Evolutionary conservation across 2,888 invertebrate species (phyloP).

Genomic region (Poecilobothrus nobilitatus): DNA sequence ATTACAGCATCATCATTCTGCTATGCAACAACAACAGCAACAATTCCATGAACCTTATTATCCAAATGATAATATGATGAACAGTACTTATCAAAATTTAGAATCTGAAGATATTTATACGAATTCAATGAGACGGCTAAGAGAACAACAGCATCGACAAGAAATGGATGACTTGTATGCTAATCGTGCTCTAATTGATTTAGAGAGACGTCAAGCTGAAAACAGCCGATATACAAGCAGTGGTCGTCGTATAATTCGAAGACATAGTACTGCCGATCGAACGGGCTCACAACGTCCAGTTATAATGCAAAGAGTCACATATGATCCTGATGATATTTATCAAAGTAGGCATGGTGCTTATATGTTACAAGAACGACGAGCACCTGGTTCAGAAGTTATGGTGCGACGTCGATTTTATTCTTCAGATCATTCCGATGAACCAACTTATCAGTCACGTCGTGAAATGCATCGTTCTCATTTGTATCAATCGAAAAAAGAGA

Average conservation of each 20-base stretch:
- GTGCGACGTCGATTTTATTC: conserved; percentile 38
- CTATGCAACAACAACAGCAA: conserved; percentile 10
- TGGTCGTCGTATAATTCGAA: conserved; percentile 35
- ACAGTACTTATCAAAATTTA: conserved; percentile 41
- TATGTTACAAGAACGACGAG: conserved; percentile 35
- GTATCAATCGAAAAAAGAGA: conserved; percentile 41
- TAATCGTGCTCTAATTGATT: conserved; percentile 42
- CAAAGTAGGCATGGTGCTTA: conserved; percentile 39
- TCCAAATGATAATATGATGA: conserved; percentile 32
- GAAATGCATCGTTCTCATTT: conserved; percentile 41
- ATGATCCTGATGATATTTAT: conserved; percentile 34
- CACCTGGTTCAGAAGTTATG: conserved; percentile 41
- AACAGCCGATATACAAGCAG: conserved; percentile 26
- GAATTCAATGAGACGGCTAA: conserved; percentile 30
- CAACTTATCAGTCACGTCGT: conserved; percentile 39
- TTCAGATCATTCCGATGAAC: conserved; percentile 32
- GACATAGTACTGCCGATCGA: conserved; percentile 43
- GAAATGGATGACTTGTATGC: conserved; percentile 41
- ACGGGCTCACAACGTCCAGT: conserved; percentile 28
- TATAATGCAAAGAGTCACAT: conserved; percentile 23
- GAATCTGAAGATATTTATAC: conserved; percentile 42
- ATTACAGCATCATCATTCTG: conserved; percentile 2
- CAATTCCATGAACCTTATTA: conserved; percentile 22
- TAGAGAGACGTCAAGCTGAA: conserved; percentile 39
- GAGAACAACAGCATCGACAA: conserved; percentile 24